phyloP scores from a whole-genome alignment of 2,113 vertebrate species.

The Sclerurus mexicanus region DNA sequence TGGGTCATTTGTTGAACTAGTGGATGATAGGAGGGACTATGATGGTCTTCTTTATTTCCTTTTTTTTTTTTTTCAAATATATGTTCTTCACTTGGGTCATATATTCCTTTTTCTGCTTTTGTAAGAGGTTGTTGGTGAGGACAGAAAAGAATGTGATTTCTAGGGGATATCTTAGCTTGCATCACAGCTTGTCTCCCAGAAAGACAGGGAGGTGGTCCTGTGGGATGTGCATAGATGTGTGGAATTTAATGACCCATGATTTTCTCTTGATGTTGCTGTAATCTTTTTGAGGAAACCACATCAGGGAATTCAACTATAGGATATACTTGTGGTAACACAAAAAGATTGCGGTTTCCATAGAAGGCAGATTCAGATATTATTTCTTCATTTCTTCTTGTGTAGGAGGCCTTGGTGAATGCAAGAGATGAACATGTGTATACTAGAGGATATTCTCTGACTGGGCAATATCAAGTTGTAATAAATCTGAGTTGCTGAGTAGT shows the following conservation, averaged over 20 bases:
- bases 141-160: not conserved
- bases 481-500: not conserved
- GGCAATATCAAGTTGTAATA: not conserved
- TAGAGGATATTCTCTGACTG: not conserved
- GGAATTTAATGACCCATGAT: not conserved
- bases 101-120: not conserved
- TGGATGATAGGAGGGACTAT: not conserved
- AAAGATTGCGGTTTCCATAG: not conserved
- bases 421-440: not conserved
- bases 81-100: not conserved
- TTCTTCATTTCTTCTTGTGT: not conserved
- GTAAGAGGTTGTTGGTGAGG: not conserved
- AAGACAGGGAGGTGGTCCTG: not conserved
- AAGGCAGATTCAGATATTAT: not conserved
- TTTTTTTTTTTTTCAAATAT: not conserved
- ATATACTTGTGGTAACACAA: not conserved
- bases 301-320: not conserved
- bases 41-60: not conserved
- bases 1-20: conserved; percentile 15
- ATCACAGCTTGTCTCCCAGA: not conserved
- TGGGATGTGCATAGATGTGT: not conserved
- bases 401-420: not conserved
- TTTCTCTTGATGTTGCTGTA: not conserved
- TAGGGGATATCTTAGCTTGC: not conserved
- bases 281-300: not conserved